A percentile compares a stretch with the other conserved stretches of the same genome.
phyloP scores from a whole-genome alignment of 2,888 invertebrate genomes.

The Cheilosia soror region DNA sequence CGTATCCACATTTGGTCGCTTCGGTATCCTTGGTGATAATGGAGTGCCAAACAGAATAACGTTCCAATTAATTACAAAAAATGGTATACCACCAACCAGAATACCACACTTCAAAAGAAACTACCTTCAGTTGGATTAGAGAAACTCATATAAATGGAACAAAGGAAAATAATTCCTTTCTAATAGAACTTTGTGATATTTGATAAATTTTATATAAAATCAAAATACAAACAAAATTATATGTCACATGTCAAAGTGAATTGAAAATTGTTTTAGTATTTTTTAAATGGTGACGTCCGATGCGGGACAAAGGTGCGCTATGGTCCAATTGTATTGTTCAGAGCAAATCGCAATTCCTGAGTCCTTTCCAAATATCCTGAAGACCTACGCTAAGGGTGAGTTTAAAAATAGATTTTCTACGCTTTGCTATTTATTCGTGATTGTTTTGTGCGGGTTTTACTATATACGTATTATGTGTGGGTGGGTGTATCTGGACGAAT shows the following conservation, averaged over 20 bases:
- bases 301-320: conserved; percentile 50
- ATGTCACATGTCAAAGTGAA: conserved; percentile 40
- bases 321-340: conserved; percentile 72
- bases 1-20: background rate
- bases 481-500: too few relatives aligned
- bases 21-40: conserved; percentile 59
- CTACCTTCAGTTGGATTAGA: conserved; percentile 30
- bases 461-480: too few relatives aligned
- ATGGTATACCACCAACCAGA: too few relatives aligned
- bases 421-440: too few relatives aligned
- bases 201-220: background rate
- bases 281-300: conserved; percentile 25
- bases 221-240: conserved; percentile 10
- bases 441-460: too few relatives aligned
- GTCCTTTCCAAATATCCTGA: conserved; percentile 73
- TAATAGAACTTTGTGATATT: conserved; percentile 1
- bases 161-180: conserved; percentile 3
- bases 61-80: conserved; percentile 33
- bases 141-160: background rate
- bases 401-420: conserved; percentile 3
- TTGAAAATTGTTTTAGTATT: conserved; percentile 17
- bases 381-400: conserved; percentile 75
- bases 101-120: conserved; percentile 26
- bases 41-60: conserved; percentile 51
- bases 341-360: conserved; percentile 75